Percentiles rank a stretch among this genome's conserved stretches.
phyloP scores from a whole-genome alignment of 2,888 invertebrate genomes.

The Stratiomys singularior region DNA sequence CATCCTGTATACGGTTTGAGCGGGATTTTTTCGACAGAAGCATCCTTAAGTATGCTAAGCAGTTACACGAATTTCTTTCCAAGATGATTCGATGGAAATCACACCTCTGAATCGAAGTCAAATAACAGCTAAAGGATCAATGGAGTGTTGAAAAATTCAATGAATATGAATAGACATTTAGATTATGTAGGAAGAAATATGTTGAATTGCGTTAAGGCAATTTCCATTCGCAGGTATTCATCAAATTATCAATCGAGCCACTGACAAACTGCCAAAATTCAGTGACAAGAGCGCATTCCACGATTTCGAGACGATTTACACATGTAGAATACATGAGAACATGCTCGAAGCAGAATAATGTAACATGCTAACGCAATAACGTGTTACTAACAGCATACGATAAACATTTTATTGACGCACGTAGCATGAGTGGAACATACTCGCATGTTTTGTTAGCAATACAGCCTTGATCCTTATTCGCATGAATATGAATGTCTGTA shows the following conservation, averaged over 20 bases:
- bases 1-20: background rate
- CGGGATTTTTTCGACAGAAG: background rate
- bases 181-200: background rate
- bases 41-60: background rate
- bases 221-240: background rate
- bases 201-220: background rate
- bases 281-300: no score
- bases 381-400: background rate
- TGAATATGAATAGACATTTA: conserved; percentile 25
- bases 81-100: background rate
- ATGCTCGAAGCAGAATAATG: no score
- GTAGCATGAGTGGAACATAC: no score
- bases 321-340: background rate
- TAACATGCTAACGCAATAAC: no score
- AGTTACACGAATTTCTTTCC: background rate
- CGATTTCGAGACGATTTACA: no score
- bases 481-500: background rate
- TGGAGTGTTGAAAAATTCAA: conserved; percentile 19
- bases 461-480: no score
- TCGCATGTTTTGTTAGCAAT: no score
- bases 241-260: background rate
- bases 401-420: background rate
- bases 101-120: conserved; percentile 5
- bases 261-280: no score
- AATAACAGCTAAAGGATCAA: conserved; percentile 9